A percentile compares a stretch with the other conserved stretches of the same genome.
Conservation (phyloP, 2,797 vertebrate genomes). For the Vespertilio murinus region DNA sequence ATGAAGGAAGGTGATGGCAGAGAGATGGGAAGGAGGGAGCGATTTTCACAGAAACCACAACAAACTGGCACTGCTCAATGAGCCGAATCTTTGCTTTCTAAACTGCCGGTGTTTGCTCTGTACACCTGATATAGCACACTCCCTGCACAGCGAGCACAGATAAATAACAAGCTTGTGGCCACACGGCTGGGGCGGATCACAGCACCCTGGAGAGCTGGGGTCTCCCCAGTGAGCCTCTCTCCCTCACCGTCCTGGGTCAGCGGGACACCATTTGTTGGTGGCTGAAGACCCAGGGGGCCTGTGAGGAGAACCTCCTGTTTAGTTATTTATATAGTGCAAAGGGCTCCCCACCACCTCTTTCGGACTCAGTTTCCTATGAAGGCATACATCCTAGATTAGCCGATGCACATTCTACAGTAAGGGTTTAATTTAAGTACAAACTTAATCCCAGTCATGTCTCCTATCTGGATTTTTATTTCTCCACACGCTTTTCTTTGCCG, state of each 20-base stretch:
- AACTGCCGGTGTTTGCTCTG: slow-evolving; percentile 2
- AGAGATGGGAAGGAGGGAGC: not conserved
- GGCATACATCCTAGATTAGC: not conserved
- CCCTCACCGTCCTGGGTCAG: not conserved
- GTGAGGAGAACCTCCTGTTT: not conserved
- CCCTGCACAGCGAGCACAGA: not conserved
- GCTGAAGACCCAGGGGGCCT: not conserved
- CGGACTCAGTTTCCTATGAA: not conserved
- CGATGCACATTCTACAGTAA: slow-evolving; percentile 42
- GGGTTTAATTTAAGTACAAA: not conserved
- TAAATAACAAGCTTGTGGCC: not conserved
- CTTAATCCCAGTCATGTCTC: slow-evolving; percentile 23
- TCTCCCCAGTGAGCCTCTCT: not conserved
- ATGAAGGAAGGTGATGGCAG: not conserved
- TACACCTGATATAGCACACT: not conserved
- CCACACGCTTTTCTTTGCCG: slow-evolving; percentile 51
- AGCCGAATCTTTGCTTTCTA: slow-evolving; percentile 44
- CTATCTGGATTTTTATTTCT: slow-evolving; percentile 50
- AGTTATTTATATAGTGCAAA: not conserved
- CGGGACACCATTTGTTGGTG: not conserved
- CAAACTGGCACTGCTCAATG: not conserved
- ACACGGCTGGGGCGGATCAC: not conserved
- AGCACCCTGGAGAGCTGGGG: not conserved
- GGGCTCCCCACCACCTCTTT: not conserved
- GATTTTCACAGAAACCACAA: slow-evolving; percentile 1